phyloP scores from a whole-genome alignment of 2,113 vertebrate genomes.

The Anser cygnoides region DNA sequence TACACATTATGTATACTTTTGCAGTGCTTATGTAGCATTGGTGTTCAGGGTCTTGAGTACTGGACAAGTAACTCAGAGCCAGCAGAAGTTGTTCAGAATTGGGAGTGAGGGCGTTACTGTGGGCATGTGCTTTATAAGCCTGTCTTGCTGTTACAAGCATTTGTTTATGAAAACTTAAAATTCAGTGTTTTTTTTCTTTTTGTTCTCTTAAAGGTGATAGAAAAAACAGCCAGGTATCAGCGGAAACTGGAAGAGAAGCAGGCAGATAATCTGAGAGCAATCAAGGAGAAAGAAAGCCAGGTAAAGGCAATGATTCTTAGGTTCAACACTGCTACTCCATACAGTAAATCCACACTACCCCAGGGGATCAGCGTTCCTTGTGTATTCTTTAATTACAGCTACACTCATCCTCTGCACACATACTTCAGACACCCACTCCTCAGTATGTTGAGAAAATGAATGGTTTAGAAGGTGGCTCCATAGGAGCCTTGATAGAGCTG shows the following conservation, averaged over 20 bases:
- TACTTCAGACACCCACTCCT: background rate
- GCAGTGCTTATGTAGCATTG: background rate
- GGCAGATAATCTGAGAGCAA: conserved; percentile 82
- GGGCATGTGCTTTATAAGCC: background rate
- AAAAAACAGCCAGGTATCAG: conserved; percentile 77
- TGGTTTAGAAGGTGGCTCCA: background rate
- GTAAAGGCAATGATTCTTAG: conserved; percentile 61
- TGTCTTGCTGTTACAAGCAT: background rate
- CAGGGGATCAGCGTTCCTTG: background rate
- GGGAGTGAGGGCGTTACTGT: background rate
- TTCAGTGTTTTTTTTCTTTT: background rate
- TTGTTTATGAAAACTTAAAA: background rate
- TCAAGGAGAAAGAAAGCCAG: conserved; percentile 85
- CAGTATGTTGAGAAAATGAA: background rate
- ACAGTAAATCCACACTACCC: background rate
- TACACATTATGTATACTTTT: accelerated
- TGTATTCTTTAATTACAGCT: background rate
- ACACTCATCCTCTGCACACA: background rate
- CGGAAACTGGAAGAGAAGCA: conserved; percentile 89
- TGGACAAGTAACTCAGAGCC: background rate
- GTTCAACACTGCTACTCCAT: background rate
- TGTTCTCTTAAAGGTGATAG: conserved; percentile 75
- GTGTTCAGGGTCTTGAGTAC: background rate
- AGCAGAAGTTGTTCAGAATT: background rate
- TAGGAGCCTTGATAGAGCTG: background rate